These are phyloP conservation scores for Amazona guildingii DNA, from an alignment of 2,113 vertebrate genomes.

Conservation along the genomic window DNA sequence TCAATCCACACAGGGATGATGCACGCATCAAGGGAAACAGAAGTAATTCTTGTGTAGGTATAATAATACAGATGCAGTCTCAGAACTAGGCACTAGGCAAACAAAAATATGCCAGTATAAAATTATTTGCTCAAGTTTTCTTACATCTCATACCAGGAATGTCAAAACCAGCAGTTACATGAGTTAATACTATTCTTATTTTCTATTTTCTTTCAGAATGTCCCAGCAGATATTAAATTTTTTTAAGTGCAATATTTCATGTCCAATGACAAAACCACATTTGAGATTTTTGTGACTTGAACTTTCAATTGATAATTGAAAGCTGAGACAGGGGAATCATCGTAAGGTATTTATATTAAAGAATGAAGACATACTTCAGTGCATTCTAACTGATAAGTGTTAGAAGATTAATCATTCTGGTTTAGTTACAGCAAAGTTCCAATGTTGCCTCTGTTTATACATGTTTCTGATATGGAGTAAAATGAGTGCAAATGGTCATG, in stretches of 20 bases:
- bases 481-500: neutral
- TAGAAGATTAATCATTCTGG: neutral
- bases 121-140: neutral
- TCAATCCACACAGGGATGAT: neutral
- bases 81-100: neutral
- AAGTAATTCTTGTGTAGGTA: neutral
- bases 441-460: neutral
- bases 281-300: neutral
- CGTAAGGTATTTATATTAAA: neutral
- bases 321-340: neutral
- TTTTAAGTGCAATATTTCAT: neutral
- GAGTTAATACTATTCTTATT: neutral
- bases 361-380: conserved; percentile 6
- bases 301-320: neutral
- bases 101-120: neutral
- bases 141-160: neutral
- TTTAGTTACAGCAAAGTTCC: neutral
- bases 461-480: neutral
- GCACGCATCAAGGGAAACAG: neutral
- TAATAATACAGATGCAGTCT: neutral
- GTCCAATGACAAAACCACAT: neutral
- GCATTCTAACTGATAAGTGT: neutral
- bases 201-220: neutral
- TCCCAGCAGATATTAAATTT: neutral
- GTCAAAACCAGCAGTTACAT: neutral